These are phyloP conservation scores for Oeneis ivallda DNA, from an alignment of 2,888 invertebrate genomes.

Conservation along the genomic window DNA sequence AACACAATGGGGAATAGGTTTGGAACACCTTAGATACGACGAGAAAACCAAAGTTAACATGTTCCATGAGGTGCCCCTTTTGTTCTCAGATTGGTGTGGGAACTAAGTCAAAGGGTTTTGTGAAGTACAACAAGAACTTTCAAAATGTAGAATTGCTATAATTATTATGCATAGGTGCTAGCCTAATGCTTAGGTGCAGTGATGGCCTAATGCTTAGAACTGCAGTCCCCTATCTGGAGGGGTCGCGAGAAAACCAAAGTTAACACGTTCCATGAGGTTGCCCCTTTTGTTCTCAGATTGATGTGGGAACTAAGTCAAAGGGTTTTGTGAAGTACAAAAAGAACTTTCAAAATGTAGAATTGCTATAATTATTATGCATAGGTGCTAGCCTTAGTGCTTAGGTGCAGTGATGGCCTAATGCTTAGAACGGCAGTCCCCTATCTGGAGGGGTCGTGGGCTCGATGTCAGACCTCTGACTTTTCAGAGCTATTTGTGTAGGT, in stretches of 20 bases:
- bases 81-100: constrained; percentile 1
- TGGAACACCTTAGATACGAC: background rate
- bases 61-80: background rate
- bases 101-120: constrained; percentile 4
- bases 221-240: too few relatives aligned
- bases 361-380: too few relatives aligned
- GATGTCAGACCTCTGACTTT: too few relatives aligned
- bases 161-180: too few relatives aligned
- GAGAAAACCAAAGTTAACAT: background rate
- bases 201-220: too few relatives aligned
- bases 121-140: background rate
- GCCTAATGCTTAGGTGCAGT: too few relatives aligned
- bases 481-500: too few relatives aligned
- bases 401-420: too few relatives aligned
- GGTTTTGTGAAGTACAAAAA: background rate
- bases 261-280: background rate
- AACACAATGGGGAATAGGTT: background rate
- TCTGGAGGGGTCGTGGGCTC: too few relatives aligned
- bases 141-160: background rate
- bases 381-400: too few relatives aligned
- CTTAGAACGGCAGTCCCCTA: too few relatives aligned
- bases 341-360: background rate
- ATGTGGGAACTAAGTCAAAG: constrained; percentile 1
- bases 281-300: constrained; percentile 3
- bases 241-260: background rate